Evolutionary conservation across 2,888 invertebrate genomes (phyloP), one percentile per base, ranked within the genome.

Genomic region (Lymantria dispar): DNA sequence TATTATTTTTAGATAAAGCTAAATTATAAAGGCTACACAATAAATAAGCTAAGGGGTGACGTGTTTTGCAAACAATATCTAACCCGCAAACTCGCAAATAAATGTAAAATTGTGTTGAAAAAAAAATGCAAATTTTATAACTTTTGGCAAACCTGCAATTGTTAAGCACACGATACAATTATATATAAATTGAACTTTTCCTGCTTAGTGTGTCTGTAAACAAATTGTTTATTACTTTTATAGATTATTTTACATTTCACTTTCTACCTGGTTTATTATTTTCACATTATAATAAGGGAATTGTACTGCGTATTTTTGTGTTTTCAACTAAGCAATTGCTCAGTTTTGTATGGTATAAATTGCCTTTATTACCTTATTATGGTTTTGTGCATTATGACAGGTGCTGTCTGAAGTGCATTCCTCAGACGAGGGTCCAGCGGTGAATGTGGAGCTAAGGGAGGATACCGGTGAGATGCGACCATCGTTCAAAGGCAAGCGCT

Each of bases 401-500:
- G 93, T 60, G 92, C 92, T 66, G 90, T 95, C 85, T 84, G 92
- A 87, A 42, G 86, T 79, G 68, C 91, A 92, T 65, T 76, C 93
- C 72, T 83, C 93, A 47, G 76, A 90, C 48, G 83, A 92, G 61
- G 80, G 92, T 53, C 77, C 85, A 0, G 80, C 80, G 3, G 74
- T 95, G 62, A 82, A 81, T 0, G 73, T 75, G 1, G 89, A 90
- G 58, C 86, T 82, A 54, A 85, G 87, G 0, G 90, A 88, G 0
- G 88, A 88, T 84, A 70, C 94, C 43, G 94, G 95, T 39, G 93
- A 95, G 62, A 91, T 86, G 67, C 94, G 91, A 38, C 95, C 95
- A 47, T 90, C 90, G 47, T 92, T 83, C 64, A 93, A 86, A 40
- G 95, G 96, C 68, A 97, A 92, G 65, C 98, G 94, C 87, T 98